phyloP scores from a whole-genome alignment of 2,888 invertebrate species.

The Torymus tubicola region DNA sequence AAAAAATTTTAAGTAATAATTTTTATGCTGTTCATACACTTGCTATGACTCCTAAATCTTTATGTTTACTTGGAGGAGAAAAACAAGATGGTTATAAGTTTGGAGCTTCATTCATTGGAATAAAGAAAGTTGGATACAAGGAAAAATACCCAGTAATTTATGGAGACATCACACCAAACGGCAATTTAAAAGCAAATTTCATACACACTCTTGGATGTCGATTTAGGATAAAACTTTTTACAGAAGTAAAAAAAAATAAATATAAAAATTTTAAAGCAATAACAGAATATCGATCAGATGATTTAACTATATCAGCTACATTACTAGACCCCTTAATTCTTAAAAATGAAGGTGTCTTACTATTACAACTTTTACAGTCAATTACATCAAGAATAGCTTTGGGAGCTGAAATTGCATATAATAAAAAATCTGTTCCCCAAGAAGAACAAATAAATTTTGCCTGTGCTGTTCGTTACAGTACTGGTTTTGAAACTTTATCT shows the following conservation, averaged over 20 bases:
- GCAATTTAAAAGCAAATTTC: slow-evolving; percentile 68
- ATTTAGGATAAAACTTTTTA: slow-evolving; percentile 66
- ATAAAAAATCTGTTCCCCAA: slow-evolving; percentile 64
- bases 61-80: slow-evolving; percentile 44
- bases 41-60: slow-evolving; percentile 66
- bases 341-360: slow-evolving; percentile 68
- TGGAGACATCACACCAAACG: slow-evolving; percentile 70
- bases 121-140: slow-evolving; percentile 66
- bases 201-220: slow-evolving; percentile 71
- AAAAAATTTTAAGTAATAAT: slow-evolving; percentile 68
- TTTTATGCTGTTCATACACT: slow-evolving; percentile 69
- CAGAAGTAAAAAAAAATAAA: slow-evolving; percentile 66
- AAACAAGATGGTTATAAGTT: slow-evolving; percentile 69
- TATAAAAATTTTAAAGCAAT: slow-evolving; percentile 65
- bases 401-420: slow-evolving; percentile 70
- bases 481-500: slow-evolving; percentile 82
- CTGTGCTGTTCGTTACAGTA: slow-evolving; percentile 76
- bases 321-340: slow-evolving; percentile 66
- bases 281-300: slow-evolving; percentile 72
- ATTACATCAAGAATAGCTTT: slow-evolving; percentile 72
- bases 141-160: slow-evolving; percentile 70
- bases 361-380: slow-evolving; percentile 71
- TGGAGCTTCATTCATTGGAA: slow-evolving; percentile 68
- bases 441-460: slow-evolving; percentile 67
- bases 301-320: slow-evolving; percentile 68